Evolutionary conservation across 1,140 invertebrate species (phyloP), one percentile per base, ranked within the genome.

Genomic region (Metopolophium dirhodum): DNA sequence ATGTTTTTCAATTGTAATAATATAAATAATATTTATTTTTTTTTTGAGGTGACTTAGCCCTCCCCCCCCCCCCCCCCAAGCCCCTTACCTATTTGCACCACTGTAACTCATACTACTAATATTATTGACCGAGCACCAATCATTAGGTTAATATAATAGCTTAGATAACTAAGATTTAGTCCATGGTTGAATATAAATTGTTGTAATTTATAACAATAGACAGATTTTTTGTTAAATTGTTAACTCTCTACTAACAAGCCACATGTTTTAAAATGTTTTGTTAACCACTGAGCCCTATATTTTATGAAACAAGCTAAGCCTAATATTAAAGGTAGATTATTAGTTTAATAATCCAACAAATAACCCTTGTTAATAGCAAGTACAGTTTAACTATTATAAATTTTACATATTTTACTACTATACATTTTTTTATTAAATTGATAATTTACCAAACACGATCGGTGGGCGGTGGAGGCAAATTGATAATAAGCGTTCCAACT

Each of bases 401-500:
- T 68, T 41, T 68, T 3, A 30, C 30, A 2, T 51, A 68, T 68
- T 30, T 14, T n/a, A n/a, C 30, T 68, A n/a, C 26, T 14, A 6
- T 68, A 18, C 3, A 20, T 18, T 14, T 49, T 49, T 49, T 11
- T 35, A 22, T 51, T 49, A 23, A 61, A 90, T 30, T 91, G 22
- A 30, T 77, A 22, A 94, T 97, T 90, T 97, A 96, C 99, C 99
- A 99, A 6, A 99, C 94, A 89, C 99, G 96, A 95, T 99, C 98
- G 82, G 98, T 97, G 0, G 99, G 99, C 82, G 98, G 98, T 47
- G 98, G 98, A 54, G 99, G 98, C 94, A 99, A 96, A 95, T 99
- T 99, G n/a, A 99, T 94, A 3, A 97, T 97, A 83, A 99, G 95
- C 35, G 97, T 97, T 0, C 99, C 99, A 94, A 97, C 97, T 93